Conservation (phyloP, 2,888 invertebrate species). For the Merodon equestris region DNA sequence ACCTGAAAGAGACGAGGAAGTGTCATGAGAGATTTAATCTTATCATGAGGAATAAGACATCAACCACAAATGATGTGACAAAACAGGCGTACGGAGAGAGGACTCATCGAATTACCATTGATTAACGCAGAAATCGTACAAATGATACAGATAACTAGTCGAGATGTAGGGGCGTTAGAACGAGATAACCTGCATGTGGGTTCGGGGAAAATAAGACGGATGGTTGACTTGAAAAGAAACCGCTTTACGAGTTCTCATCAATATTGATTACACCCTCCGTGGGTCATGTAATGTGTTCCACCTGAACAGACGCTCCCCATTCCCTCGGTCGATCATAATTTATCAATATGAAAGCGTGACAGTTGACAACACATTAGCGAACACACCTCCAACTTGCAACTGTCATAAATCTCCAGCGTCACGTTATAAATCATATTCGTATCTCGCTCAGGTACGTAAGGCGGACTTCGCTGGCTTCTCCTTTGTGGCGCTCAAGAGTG, state of each 20-base stretch:
- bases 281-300: not conserved
- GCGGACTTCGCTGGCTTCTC: not conserved
- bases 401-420: constrained; percentile 41
- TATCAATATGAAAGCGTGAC: constrained; percentile 11
- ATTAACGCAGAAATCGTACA: constrained; percentile 18
- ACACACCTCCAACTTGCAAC: constrained; percentile 33
- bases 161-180: no score
- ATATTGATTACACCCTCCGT: not conserved
- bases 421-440: constrained; percentile 50
- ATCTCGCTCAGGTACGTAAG: not conserved
- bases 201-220: not conserved
- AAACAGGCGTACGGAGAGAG: not conserved
- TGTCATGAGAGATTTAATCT: not conserved
- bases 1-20: constrained; percentile 79
- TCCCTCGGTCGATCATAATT: not conserved
- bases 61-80: constrained; percentile 37
- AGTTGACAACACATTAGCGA: constrained; percentile 39
- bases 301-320: not conserved
- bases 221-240: not conserved
- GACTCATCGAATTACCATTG: constrained; percentile 19
- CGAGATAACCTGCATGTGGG: no score
- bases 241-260: constrained; percentile 2
- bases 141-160: no score
- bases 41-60: constrained; percentile 26
- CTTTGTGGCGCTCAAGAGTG: not conserved